Conservation (phyloP, 1,140 invertebrate genomes). For the Procambarus virginalis region DNA sequence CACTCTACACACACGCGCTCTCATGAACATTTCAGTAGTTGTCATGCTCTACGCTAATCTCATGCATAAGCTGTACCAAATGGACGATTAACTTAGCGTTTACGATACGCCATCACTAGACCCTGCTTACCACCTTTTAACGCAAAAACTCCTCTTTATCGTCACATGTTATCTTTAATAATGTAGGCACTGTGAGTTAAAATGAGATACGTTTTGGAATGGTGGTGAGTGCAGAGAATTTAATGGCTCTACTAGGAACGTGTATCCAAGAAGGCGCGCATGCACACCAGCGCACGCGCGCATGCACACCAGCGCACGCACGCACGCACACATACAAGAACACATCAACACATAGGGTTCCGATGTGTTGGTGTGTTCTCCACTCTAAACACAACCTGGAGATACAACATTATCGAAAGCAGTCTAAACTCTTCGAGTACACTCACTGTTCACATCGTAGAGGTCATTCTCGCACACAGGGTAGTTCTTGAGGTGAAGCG, state of each 20-base stretch:
- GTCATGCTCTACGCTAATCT: too few species aligned
- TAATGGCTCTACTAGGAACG: background rate
- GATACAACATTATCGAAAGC: background rate
- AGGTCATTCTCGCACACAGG: slow-evolving; percentile 69
- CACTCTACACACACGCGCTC: too few species aligned
- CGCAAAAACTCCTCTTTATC: too few species aligned
- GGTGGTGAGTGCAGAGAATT: background rate
- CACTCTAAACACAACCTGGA: background rate
- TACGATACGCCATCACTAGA: too few species aligned
- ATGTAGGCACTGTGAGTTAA: background rate
- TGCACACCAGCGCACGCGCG: too few species aligned
- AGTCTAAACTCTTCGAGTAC: background rate
- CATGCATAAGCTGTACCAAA: too few species aligned
- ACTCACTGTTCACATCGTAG: slow-evolving; percentile 69
- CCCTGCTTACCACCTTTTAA: too few species aligned
- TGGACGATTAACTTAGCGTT: too few species aligned
- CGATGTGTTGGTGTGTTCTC: background rate
- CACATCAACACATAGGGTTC: background rate
- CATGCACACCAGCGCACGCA: too few species aligned
- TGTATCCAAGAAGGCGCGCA: too few species aligned
- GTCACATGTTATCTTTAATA: background rate
- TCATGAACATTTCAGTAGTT: too few species aligned
- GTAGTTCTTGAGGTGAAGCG: slow-evolving; percentile 69
- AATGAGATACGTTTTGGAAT: background rate
- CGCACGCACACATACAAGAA: background rate